These are phyloP conservation scores for Pristionchus japonicus DNA, from an alignment of 2,888 invertebrate species.

Conservation along the genomic window DNA sequence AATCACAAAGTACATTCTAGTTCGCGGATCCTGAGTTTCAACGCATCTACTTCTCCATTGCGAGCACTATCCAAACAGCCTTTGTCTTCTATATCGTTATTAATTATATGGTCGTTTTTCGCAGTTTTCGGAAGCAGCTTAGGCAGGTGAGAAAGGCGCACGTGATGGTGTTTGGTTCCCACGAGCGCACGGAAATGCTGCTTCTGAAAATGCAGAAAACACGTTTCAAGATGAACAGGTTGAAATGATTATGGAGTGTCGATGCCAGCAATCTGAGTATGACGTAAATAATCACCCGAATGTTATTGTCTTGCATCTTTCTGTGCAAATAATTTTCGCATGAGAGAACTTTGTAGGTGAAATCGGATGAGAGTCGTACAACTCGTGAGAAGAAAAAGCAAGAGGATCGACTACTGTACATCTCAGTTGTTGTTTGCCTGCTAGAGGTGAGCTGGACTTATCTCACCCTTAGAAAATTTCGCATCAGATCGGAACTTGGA, in stretches of 20 bases:
- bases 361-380: not conserved
- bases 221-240: not conserved
- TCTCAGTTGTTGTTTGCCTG: not conserved
- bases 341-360: not conserved
- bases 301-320: no score
- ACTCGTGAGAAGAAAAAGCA: not conserved
- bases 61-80: not conserved
- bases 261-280: no score
- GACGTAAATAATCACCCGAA: no score
- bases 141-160: not conserved
- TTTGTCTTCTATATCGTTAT: constrained; percentile 21
- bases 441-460: not conserved
- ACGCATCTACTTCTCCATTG: not conserved
- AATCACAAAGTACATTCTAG: no score
- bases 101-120: constrained; percentile 30
- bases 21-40: constrained; percentile 18
- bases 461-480: not conserved
- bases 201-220: not conserved
- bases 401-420: constrained; percentile 23
- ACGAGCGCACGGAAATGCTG: not conserved
- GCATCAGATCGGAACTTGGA: not conserved
- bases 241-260: not conserved
- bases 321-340: not conserved
- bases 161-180: not conserved
- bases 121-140: not conserved